Evolutionary conservation across 2,888 invertebrate genomes (phyloP).

Genomic region (Melieria crassipennis): DNA sequence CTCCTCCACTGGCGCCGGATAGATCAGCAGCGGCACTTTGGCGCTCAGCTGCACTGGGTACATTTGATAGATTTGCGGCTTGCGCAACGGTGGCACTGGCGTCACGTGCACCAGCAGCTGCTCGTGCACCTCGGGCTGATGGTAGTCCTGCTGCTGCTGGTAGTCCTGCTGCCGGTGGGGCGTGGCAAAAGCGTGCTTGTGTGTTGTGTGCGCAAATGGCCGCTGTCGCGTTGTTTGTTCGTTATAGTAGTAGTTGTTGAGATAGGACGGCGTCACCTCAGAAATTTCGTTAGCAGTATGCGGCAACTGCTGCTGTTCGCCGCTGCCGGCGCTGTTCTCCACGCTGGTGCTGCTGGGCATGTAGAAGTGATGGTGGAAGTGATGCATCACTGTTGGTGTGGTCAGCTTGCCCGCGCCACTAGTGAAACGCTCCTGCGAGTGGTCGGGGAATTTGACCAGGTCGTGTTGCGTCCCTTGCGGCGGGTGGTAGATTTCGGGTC

Average conservation of each 20-base stretch:
- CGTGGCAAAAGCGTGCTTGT: neutral
- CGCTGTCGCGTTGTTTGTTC: constrained; percentile 3
- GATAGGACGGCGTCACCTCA: constrained; percentile 33
- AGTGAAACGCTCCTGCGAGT: constrained; percentile 28
- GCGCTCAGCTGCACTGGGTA: constrained; percentile 34
- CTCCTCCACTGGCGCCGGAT: constrained; percentile 46
- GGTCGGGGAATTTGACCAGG: constrained; percentile 18
- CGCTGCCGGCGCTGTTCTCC: constrained; percentile 19
- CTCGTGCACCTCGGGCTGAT: constrained; percentile 40
- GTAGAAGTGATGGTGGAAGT: constrained; percentile 66
- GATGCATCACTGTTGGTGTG: constrained; percentile 56
- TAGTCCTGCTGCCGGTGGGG: neutral
- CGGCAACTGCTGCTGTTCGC: constrained; percentile 32
- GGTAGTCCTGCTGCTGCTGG: neutral
- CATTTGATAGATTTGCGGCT: constrained; percentile 49
- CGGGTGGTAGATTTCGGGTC: constrained; percentile 41
- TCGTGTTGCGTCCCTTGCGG: constrained; percentile 20
- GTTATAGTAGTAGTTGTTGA: constrained; percentile 18
- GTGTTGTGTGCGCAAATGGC: constrained; percentile 21
- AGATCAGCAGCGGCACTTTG: constrained; percentile 49
- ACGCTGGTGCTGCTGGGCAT: constrained; percentile 46
- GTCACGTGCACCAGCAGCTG: constrained; percentile 46
- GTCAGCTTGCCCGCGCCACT: constrained; percentile 21
- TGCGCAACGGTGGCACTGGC: constrained; percentile 40
- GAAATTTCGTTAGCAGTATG: constrained; percentile 27